Evolutionary conservation across 1,140 invertebrate species (phyloP).

Genomic region (Acromyrmex heyeri): DNA sequence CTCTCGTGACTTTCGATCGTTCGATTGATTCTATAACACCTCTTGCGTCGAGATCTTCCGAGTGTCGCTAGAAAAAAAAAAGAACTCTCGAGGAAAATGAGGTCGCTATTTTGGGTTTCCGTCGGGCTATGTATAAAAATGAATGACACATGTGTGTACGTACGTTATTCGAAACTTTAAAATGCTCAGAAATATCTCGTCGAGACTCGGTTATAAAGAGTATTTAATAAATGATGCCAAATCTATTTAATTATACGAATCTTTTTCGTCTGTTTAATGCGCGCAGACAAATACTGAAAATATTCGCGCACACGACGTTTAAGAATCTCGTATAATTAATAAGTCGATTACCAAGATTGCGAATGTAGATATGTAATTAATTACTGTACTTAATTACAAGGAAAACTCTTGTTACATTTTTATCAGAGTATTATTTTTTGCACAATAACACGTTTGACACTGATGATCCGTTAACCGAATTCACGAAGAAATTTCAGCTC

Average conservation of each 20-base stretch:
- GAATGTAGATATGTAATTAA: constrained; percentile 9
- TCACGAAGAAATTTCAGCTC: constrained; percentile 4
- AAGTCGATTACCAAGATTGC: not conserved
- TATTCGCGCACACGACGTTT: not conserved
- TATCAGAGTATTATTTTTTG: not conserved
- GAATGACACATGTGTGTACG: not conserved
- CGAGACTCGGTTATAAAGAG: not conserved
- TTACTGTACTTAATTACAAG: not conserved
- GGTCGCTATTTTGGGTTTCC: not conserved
- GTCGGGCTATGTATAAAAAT: not conserved
- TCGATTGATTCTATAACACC: constrained; percentile 29
- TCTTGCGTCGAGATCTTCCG: constrained; percentile 15
- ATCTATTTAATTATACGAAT: not conserved
- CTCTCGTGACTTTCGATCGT: constrained; percentile 49
- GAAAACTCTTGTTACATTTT: not conserved
- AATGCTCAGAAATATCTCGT: not conserved
- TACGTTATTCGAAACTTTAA: not conserved
- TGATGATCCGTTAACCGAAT: not conserved
- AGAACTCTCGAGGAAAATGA: constrained; percentile 14
- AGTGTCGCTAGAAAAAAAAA: not conserved
- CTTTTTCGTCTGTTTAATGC: constrained; percentile 2
- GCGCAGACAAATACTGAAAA: not conserved
- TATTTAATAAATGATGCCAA: not conserved
- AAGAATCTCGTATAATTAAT: not conserved
- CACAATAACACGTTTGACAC: not conserved